phyloP scores from a whole-genome alignment of 2,113 vertebrate species.

The Bubalus kerabau region DNA sequence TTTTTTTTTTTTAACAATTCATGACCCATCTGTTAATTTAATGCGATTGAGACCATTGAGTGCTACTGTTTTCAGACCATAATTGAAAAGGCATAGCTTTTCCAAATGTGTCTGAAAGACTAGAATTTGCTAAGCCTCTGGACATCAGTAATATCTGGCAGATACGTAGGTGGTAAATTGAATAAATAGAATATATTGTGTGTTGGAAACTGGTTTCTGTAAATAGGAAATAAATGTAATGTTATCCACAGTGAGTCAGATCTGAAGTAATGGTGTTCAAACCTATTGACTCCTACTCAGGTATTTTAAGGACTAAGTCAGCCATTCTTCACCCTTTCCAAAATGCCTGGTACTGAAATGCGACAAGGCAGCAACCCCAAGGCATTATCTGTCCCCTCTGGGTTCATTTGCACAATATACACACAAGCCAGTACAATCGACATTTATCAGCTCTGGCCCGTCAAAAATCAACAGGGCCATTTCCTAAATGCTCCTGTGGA shows the following conservation, averaged over 20 bases:
- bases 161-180: conserved; percentile 44
- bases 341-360: background rate
- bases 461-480: background rate
- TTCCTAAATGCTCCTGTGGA: background rate
- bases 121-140: background rate
- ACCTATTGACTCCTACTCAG: conserved; percentile 41
- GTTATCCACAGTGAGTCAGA: conserved; percentile 43
- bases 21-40: background rate
- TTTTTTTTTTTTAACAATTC: background rate
- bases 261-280: conserved; percentile 29
- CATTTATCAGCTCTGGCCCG: background rate
- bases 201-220: conserved; percentile 37
- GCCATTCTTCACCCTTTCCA: conserved; percentile 39
- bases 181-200: conserved; percentile 43
- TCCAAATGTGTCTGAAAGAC: background rate
- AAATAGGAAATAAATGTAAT: conserved; percentile 61
- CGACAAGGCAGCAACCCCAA: conserved; percentile 23
- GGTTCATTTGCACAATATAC: conserved; percentile 31
- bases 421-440: background rate
- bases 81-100: conserved; percentile 20
- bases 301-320: conserved; percentile 58
- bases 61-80: background rate
- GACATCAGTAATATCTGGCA: conserved; percentile 3
- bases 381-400: conserved; percentile 25
- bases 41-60: background rate